A percentile compares a stretch with the other conserved stretches of the same genome.
phyloP scores from a whole-genome alignment of 2,797 vertebrate species.

The Paratrypauchen microcephalus region DNA sequence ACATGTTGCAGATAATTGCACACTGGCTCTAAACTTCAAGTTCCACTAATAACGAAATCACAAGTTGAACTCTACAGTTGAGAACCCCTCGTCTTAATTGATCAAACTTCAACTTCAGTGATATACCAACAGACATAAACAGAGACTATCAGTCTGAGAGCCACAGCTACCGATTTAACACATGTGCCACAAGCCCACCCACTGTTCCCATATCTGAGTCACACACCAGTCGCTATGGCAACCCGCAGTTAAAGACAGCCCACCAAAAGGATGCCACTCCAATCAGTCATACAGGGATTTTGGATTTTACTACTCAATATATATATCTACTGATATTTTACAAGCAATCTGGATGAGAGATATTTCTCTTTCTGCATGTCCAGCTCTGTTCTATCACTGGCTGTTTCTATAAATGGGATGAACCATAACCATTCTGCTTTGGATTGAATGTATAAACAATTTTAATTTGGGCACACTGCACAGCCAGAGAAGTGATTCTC shows the following conservation, averaged over 20 bases:
- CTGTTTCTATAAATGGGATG: too few species aligned
- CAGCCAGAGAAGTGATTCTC: too few species aligned
- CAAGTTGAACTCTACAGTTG: neutral
- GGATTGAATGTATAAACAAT: too few species aligned
- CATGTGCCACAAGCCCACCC: conserved; percentile 52
- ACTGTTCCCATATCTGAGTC: conserved; percentile 49
- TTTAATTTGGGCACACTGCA: too few species aligned
- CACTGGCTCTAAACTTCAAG: neutral
- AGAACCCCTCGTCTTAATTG: neutral
- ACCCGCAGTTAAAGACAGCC: conserved; percentile 61
- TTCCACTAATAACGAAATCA: neutral
- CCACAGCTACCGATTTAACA: conserved; percentile 43
- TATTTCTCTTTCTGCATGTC: neutral
- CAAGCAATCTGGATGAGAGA: neutral
- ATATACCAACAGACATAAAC: conserved; percentile 40
- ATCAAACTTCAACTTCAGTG: neutral
- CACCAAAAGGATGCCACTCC: conserved; percentile 55
- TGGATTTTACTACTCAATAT: conserved; percentile 45
- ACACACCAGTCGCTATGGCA: conserved; percentile 60
- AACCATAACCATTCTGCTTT: too few species aligned
- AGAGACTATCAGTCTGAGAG: conserved; percentile 34
- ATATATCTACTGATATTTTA: neutral
- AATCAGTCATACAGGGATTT: conserved; percentile 54
- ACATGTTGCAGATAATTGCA: too few species aligned
- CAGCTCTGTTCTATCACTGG: neutral